These are phyloP conservation scores for Urocynchramus pylzowi DNA, from an alignment of 2,113 vertebrate species.

Conservation along the genomic window DNA sequence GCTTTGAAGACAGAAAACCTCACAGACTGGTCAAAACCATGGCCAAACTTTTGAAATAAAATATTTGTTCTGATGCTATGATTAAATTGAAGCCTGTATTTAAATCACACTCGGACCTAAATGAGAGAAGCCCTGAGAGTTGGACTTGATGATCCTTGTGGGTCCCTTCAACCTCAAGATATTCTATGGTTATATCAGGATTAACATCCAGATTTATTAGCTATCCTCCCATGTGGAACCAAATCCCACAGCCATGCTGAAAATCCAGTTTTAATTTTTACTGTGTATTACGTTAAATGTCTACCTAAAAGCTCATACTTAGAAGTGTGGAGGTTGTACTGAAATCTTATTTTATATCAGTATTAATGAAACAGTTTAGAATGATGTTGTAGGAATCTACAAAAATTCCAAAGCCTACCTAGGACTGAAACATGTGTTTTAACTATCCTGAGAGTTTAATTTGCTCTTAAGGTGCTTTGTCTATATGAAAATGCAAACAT, in stretches of 20 bases:
- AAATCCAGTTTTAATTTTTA: neutral
- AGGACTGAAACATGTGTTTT: neutral
- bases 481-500: neutral
- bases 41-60: constrained; percentile 11
- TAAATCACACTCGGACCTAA: neutral
- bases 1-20: neutral
- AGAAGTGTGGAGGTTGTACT: neutral
- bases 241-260: neutral
- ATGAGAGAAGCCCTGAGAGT: neutral
- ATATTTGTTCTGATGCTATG: neutral
- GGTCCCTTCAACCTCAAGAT: neutral
- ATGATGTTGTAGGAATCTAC: neutral
- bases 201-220: neutral
- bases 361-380: neutral
- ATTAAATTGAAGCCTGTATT: neutral
- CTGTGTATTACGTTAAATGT: neutral
- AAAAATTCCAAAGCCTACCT: neutral
- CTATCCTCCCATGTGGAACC: neutral
- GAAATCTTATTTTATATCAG: neutral
- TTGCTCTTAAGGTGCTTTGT: neutral
- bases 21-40: neutral
- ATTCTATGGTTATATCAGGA: neutral
- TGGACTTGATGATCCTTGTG: neutral
- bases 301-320: neutral
- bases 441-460: neutral